Conservation (phyloP, 2,888 invertebrate genomes). For the Eueremaeus valkanovi region DNA sequence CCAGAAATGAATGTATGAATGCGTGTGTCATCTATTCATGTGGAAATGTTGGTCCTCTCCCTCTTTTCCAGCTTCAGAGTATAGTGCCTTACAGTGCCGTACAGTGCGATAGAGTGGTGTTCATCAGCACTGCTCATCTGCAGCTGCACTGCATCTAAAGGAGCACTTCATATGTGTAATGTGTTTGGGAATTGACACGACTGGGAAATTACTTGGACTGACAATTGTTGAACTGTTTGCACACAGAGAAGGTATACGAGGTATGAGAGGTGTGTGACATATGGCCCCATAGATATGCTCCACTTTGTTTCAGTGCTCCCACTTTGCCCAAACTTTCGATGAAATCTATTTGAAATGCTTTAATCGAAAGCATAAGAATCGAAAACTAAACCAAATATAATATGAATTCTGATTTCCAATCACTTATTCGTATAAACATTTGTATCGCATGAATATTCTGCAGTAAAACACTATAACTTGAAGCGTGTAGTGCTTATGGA, state of each 20-base stretch:
- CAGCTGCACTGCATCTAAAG: slow-evolving; percentile 31
- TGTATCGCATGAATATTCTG: too few relatives aligned
- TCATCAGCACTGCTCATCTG: slow-evolving; percentile 4
- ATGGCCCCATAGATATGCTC: not conserved
- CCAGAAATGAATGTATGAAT: not conserved
- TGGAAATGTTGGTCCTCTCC: not conserved
- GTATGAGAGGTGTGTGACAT: not conserved
- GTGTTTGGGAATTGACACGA: slow-evolving; percentile 30
- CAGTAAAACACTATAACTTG: too few relatives aligned
- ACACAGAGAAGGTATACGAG: too few relatives aligned
- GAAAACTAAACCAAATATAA: too few relatives aligned
- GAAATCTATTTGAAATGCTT: not conserved
- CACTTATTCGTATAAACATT: too few relatives aligned
- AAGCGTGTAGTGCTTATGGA: too few relatives aligned
- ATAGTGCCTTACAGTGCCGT: not conserved
- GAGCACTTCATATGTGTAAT: slow-evolving; percentile 31
- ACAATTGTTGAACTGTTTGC: slow-evolving; percentile 28
- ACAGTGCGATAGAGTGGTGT: not conserved
- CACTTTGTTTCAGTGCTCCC: not conserved
- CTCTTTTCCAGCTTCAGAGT: not conserved
- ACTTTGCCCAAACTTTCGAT: not conserved
- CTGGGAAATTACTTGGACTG: slow-evolving; percentile 28
- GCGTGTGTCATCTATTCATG: not conserved
- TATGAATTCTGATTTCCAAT: too few relatives aligned
- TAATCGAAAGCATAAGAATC: slow-evolving; percentile 4